Evolutionary conservation across 1,140 invertebrate genomes (phyloP), one percentile per base, ranked within the genome.

Genomic region (Drosophila miranda): DNA sequence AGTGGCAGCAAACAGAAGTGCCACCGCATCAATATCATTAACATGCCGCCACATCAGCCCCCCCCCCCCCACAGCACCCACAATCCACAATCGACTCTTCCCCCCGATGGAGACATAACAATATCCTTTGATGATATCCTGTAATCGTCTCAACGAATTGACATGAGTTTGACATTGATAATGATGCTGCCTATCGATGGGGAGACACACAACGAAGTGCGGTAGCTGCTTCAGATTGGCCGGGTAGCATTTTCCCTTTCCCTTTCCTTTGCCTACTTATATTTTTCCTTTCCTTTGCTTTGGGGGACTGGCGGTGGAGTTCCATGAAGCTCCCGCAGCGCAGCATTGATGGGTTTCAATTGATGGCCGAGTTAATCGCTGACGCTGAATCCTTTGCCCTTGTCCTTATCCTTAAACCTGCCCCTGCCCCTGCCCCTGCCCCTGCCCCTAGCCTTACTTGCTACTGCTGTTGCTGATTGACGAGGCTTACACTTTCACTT

Each of bases 121-220:
- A 86, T 86, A 87, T 86, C 81, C 81, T 86, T 81, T 81, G 82
- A 75, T 75, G 78, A 77, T 78, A 87, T 86, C 81, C 82, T 79
- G 78, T 84, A 86, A 84, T 84, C 76, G 78, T 62, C 72, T 80
- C 59, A 76, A 57, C 80, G 82, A 78, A 86, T 86, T 86, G 81
- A 87, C 82, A 86, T 81, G 73, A 84, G 81, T 87, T 81, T 81
- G 81, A 86, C 81, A 86, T 87, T 77, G 81, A 81, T 87, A 86
- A 87, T 80, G 77, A 21, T 28, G 58, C 26, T 21, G 41, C 14
- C 13, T 56, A n/a, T 28, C 28, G 13, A 13, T 23, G 34, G 38
- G 11, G 1, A 13, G 9, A 3, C 34, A 4, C 34, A 38, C 34
- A 38, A 38, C 11, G 11, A 38, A 38, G 34, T 34, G 30, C 9